phyloP scores from a whole-genome alignment of 1,140 invertebrate genomes.

The Lethrus apterus region DNA sequence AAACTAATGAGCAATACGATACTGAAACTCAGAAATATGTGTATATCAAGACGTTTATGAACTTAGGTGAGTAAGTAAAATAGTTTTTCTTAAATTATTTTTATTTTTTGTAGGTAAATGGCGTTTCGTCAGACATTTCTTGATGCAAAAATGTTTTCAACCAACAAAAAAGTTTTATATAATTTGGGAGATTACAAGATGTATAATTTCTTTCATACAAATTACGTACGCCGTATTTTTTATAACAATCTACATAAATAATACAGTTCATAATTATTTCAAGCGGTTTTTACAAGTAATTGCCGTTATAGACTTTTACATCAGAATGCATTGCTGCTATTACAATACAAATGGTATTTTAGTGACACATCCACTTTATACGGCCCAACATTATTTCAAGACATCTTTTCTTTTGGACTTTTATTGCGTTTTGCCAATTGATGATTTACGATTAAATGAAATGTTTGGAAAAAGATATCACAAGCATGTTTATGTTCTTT shows the following conservation, averaged over 20 bases:
- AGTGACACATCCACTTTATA: slow-evolving; percentile 9
- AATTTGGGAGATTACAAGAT: slow-evolving; percentile 15
- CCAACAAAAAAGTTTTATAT: slow-evolving; percentile 15
- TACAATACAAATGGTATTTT: slow-evolving; percentile 42
- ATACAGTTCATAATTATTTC: neutral
- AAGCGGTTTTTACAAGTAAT: slow-evolving; percentile 21
- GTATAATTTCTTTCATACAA: neutral
- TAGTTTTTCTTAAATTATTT: neutral
- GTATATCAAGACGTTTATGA: neutral
- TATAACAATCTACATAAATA: neutral
- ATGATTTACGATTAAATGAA: neutral
- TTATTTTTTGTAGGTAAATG: slow-evolving; percentile 1
- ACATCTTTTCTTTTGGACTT: slow-evolving; percentile 4
- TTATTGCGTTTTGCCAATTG: neutral
- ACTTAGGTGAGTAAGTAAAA: neutral
- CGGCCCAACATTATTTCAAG: slow-evolving; percentile 1
- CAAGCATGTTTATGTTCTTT: neutral
- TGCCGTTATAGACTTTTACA: slow-evolving; percentile 40
- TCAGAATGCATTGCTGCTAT: slow-evolving; percentile 42
- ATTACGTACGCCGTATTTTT: slow-evolving; percentile 1
- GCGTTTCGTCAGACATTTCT: slow-evolving; percentile 3
- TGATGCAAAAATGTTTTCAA: slow-evolving; percentile 11
- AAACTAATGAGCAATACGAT: slow-evolving; percentile 4
- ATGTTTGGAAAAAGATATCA: neutral
- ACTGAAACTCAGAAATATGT: neutral